Evolutionary conservation across 2,888 invertebrate species (phyloP).

Genomic region (Pediacus dermestoides): DNA sequence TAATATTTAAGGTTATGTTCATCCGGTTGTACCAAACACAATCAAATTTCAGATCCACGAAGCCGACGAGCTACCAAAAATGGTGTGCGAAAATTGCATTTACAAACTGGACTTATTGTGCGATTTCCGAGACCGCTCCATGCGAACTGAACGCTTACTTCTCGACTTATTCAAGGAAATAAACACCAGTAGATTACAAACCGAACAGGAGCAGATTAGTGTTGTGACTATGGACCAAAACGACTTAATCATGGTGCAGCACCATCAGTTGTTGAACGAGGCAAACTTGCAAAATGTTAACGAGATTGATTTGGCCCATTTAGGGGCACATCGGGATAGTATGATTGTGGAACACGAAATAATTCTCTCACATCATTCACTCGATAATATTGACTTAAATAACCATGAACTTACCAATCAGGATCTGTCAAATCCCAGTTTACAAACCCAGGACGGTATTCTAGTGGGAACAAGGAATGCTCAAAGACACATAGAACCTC

Average conservation of each 20-base stretch:
- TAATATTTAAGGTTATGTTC: slow-evolving; percentile 23
- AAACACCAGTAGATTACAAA: slow-evolving; percentile 12
- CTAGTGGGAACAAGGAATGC: slow-evolving; percentile 31
- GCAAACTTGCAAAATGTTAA: slow-evolving; percentile 36
- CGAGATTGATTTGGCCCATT: slow-evolving; percentile 41
- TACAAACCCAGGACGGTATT: slow-evolving; percentile 35
- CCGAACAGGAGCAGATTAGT: slow-evolving; percentile 21
- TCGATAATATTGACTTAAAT: slow-evolving; percentile 43
- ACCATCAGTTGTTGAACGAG: slow-evolving; percentile 38
- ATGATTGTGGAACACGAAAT: slow-evolving; percentile 42
- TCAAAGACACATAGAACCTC: slow-evolving; percentile 26
- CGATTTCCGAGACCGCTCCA: slow-evolving; percentile 56
- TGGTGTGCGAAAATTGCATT: slow-evolving; percentile 57
- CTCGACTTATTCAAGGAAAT: slow-evolving; percentile 45
- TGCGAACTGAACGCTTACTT: slow-evolving; percentile 55
- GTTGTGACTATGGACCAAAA: slow-evolving; percentile 27
- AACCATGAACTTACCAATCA: slow-evolving; percentile 42
- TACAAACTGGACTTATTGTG: slow-evolving; percentile 56
- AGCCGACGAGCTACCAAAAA: slow-evolving; percentile 57
- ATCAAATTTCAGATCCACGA: slow-evolving; percentile 50
- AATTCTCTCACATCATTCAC: slow-evolving; percentile 40
- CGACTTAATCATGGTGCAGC: slow-evolving; percentile 41
- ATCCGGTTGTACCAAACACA: not conserved
- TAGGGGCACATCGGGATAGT: slow-evolving; percentile 36
- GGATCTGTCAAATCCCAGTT: slow-evolving; percentile 42